These are phyloP conservation scores for Noctua janthina DNA, from an alignment of 2,888 invertebrate genomes.

Conservation along the genomic window DNA sequence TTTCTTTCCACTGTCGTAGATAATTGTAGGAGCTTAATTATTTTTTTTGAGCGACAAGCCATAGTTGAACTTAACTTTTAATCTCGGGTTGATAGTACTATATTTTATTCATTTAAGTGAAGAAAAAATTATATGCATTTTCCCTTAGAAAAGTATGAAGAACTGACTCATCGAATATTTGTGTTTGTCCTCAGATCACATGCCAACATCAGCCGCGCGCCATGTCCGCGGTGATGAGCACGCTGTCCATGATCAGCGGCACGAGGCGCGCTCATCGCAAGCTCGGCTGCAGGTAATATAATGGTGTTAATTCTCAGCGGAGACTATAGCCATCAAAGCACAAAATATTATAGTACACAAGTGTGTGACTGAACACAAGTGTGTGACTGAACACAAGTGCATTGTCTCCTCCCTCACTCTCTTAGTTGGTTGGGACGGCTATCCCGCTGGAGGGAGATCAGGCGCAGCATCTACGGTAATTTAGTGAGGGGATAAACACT, in stretches of 20 bases:
- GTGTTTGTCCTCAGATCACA: slow-evolving; percentile 71
- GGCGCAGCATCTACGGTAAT: not conserved
- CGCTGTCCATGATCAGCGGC: slow-evolving; percentile 89
- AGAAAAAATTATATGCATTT: no score
- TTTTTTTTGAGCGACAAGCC: no score
- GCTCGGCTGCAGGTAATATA: slow-evolving; percentile 79
- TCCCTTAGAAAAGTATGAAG: not conserved
- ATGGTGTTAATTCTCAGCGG: not conserved
- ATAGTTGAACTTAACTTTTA: no score
- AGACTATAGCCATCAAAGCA: not conserved
- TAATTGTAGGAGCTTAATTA: no score
- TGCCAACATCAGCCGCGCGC: slow-evolving; percentile 67
- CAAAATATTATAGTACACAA: not conserved
- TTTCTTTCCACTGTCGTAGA: no score
- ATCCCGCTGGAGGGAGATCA: not conserved
- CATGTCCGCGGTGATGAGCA: slow-evolving; percentile 90
- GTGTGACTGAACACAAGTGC: not conserved
- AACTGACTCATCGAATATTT: not conserved
- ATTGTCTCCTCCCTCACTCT: not conserved
- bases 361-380: not conserved
- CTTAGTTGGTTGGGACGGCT: not conserved
- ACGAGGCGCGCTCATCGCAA: slow-evolving; percentile 87
- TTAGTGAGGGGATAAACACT: not conserved
- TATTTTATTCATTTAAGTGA: no score
- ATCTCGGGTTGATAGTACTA: no score